Evolutionary conservation across 2,888 invertebrate species (phyloP), one percentile per base, ranked within the genome.

Genomic region (Euproctis similis): DNA sequence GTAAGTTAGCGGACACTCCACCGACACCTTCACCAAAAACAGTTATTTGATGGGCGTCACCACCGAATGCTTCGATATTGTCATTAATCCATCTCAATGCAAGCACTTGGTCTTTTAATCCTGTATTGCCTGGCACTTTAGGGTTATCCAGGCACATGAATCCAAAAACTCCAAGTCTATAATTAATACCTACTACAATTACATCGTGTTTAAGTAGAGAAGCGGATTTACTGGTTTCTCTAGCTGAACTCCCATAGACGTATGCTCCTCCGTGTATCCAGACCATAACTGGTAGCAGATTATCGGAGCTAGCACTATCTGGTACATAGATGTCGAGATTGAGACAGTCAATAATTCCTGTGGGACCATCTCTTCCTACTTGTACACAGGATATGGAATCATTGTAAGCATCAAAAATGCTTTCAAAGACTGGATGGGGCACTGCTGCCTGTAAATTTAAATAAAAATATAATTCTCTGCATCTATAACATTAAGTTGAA

Each of bases 21-120:
- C 62, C 61, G 14, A 59, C 62, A 20, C 61, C 62, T 20, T 61
- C 59, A 1, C 62, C 62, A 19, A 62, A 60, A 13, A 63, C 30
- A 0, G 63, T 62, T 0, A 63, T 52, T 19, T 59, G 53, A 1
- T 54, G 48, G 1, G 59, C 49, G 28, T 64, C 56, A 1, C 63
- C 63, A 7, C 60, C 63, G 8, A 64, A 62, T 0, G 39, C 45
- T 22, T 22, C 25, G 2, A 63, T 60, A 31, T 64, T 64, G 5
- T n/a, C 8, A 19, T 19, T 19, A 2, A 19, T n/a, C 19, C 19
- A 19, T 19, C n/a, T 19, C n/a, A 19, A 19, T 4, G 19, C 19
- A n/a, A 19, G 2, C 4, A 19, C 19, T n/a, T 7, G 8, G n/a
- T 19, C 19, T 8, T 19, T 19, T 8, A 19, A n/a, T 4, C 19